phyloP scores from a whole-genome alignment of 2,797 vertebrate species.

The Caiman crocodilus region DNA sequence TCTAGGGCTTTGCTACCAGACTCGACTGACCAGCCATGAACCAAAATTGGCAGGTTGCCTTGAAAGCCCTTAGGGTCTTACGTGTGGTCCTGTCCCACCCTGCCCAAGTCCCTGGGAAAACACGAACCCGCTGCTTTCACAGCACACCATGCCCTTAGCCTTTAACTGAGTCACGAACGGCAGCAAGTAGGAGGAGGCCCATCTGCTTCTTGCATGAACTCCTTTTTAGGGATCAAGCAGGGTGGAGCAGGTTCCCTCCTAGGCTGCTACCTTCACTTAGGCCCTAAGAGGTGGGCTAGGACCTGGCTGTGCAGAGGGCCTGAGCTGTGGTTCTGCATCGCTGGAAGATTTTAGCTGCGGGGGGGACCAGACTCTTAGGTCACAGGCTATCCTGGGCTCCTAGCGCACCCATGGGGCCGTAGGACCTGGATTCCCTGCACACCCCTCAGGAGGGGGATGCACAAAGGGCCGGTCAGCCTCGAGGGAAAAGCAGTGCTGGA shows the following conservation, averaged over 20 bases:
- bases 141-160: no score
- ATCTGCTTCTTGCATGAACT: no score
- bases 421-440: neutral
- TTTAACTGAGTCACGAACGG: no score
- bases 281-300: neutral
- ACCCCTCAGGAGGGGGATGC: neutral
- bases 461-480: fast-evolving
- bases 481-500: neutral
- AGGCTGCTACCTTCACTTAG: no score
- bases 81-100: neutral
- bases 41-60: neutral
- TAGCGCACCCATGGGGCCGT: fast-evolving
- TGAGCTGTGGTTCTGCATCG: no score
- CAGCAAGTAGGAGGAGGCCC: no score
- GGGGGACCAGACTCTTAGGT: fast-evolving
- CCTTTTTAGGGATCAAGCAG: no score
- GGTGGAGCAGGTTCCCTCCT: no score
- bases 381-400: fast-evolving
- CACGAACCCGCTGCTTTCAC: no score
- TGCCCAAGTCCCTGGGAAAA: no score
- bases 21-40: neutral
- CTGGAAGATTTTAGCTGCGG: neutral
- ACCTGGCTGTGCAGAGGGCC: fast-evolving
- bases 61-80: neutral
- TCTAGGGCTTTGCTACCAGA: neutral